Percentiles rank a stretch among this genome's conserved stretches.
phyloP scores from a whole-genome alignment of 92 coral and sea anemone species.

The Parazoanthus darwini region DNA sequence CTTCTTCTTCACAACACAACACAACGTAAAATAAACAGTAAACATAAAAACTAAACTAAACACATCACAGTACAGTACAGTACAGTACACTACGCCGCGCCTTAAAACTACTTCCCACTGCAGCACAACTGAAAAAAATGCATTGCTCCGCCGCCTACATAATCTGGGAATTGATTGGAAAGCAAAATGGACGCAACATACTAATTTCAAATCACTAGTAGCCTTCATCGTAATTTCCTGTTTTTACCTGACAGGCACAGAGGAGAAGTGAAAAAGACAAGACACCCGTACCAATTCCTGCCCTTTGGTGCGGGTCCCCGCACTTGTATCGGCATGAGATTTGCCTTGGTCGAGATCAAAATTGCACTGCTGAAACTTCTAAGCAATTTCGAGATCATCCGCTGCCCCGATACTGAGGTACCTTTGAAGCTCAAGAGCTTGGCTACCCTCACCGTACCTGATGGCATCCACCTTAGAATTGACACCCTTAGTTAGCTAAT shows the following conservation, averaged over 20 bases:
- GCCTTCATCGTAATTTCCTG: neutral
- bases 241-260: conserved; percentile 27
- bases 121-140: too few species aligned
- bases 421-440: conserved; percentile 31
- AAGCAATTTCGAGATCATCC: conserved; percentile 60
- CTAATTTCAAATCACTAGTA: neutral
- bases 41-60: too few species aligned
- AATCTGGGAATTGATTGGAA: neutral
- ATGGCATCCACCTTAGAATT: conserved; percentile 28
- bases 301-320: conserved; percentile 39
- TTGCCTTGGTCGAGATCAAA: conserved; percentile 62
- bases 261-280: neutral
- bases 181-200: neutral
- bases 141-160: too few species aligned
- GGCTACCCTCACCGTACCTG: conserved; percentile 38
- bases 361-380: conserved; percentile 49
- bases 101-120: too few species aligned
- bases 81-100: too few species aligned
- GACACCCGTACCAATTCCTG: conserved; percentile 36
- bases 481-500: neutral
- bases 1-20: too few species aligned
- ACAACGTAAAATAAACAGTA: too few species aligned
- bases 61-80: too few species aligned
- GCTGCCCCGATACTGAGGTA: conserved; percentile 57
- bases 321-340: conserved; percentile 35